Percentiles rank a stretch among this genome's conserved stretches.
These are phyloP conservation scores for Penaeus indicus DNA, from an alignment of 1,140 invertebrate genomes.

Conservation along the genomic window DNA sequence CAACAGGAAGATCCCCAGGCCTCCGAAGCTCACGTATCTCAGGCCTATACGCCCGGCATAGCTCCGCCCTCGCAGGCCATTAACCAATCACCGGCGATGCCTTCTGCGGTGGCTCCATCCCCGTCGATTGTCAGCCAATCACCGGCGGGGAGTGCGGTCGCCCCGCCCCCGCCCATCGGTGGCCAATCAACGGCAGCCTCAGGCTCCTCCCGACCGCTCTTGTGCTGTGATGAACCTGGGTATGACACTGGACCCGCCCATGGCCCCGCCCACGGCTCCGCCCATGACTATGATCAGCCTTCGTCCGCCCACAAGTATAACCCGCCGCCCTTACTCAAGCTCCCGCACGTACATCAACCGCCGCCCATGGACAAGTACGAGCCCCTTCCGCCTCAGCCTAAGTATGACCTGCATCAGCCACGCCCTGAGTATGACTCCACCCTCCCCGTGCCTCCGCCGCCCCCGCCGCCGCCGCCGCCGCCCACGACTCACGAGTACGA, in stretches of 20 bases:
- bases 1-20: conserved; percentile 51
- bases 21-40: conserved; percentile 45
- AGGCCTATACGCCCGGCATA: conserved; percentile 33
- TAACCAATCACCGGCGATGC: conserved; percentile 28
- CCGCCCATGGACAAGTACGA: not conserved
- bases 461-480: not conserved
- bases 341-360: not conserved
- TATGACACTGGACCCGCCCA: conserved; percentile 10
- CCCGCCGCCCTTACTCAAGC: conserved; percentile 25
- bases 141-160: conserved; percentile 24
- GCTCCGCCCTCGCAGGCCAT: conserved; percentile 40
- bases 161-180: conserved; percentile 32
- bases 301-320: conserved; percentile 37
- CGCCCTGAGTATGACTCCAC: conserved; percentile 4
- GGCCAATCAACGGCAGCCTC: conserved; percentile 10
- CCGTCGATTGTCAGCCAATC: conserved; percentile 27
- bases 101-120: conserved; percentile 3
- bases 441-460: not conserved
- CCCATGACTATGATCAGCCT: conserved; percentile 33
- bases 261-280: conserved; percentile 26
- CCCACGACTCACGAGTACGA: conserved; percentile 44
- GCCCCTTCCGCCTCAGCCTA: not conserved
- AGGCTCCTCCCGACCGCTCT: conserved; percentile 9
- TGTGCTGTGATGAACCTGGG: conserved; percentile 29
- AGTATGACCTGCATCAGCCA: conserved; percentile 20